Base-by-base conservation (phyloP, 2,888 invertebrate genomes). In the Auanema freiburgensis region DNA sequence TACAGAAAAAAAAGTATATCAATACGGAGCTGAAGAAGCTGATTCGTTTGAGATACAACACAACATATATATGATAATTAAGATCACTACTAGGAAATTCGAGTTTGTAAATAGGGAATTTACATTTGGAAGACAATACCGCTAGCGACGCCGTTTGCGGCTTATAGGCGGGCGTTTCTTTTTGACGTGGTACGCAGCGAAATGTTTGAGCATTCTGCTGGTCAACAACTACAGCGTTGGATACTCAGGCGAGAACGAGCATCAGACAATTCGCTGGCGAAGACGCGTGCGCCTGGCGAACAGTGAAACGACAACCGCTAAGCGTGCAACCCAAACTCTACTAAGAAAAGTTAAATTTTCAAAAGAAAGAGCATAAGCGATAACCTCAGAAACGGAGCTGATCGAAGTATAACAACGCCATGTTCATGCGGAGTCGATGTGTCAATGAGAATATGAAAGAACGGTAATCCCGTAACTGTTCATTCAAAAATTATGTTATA, bases 121-220 rank as follows among this genome's bases (percentile, higher is more conserved):
- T 56, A 41, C 25, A 24, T n/a, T 42, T 33, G 43, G 46, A 21
- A 46, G 16, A 63, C 58, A 57, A 50, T 59, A n/a, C 18, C 40
- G 59, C 43, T n/a, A n/a, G 59, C 59, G 51, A 43, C 59, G 42
- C 53, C 66, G 61, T 61, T 54, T 57, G 64, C 43, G 46, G 42
- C 33, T 53, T 44, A 51, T 51, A 54, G 62, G 25, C 52, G 41
- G 63, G 57, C 67, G 33, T 33, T 66, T 61, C 59, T 67, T 64
- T 66, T 59, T 63, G 60, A 65, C 68, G 67, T 62, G 63, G 65
- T 72, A 72, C 72, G 72, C 72, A 72, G 69, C 70, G 57, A 68
- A 72, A 60, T 67, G 54, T 46, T 64, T 59, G 59, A 64, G 57
- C 63, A 25, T 44, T 57, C 33, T 57, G 54, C 40, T 59, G 16